Evolutionary conservation across 2,113 vertebrate genomes (phyloP).

Genomic region (Procavia capensis): DNA sequence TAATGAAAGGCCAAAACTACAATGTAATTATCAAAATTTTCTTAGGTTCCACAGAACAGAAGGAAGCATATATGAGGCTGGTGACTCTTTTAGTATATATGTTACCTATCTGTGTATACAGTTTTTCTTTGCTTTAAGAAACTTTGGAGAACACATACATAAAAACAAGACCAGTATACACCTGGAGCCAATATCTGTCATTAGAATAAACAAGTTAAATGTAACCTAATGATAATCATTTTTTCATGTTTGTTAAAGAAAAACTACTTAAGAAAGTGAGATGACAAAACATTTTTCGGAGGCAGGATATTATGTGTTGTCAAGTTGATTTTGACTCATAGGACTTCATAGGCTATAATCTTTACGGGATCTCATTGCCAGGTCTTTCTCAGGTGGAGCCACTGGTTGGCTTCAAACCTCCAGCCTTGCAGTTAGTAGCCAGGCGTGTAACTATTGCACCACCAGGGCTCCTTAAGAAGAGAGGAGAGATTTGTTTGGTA

Average conservation of each 20-base stretch:
- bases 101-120: background rate
- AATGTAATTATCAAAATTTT: constrained; percentile 62
- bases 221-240: background rate
- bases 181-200: background rate
- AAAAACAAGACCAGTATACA: constrained; percentile 6
- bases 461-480: background rate
- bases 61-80: background rate
- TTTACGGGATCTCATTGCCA: background rate
- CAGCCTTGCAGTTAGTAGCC: background rate
- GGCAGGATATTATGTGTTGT: background rate
- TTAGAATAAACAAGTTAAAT: constrained; percentile 46
- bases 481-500: background rate
- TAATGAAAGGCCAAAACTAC: constrained; percentile 39
- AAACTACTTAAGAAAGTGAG: background rate
- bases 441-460: background rate
- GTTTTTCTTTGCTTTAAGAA: constrained; percentile 58
- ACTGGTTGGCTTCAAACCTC: background rate
- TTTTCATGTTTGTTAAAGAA: background rate
- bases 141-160: background rate
- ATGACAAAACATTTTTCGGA: background rate
- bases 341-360: background rate
- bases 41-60: constrained; percentile 42
- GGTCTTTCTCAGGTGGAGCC: background rate
- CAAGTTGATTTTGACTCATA: background rate
- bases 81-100: constrained; percentile 7